Evolutionary conservation across 2,888 invertebrate species (phyloP), one percentile per base, ranked within the genome.

Genomic region (Limnephilus marmoratus): DNA sequence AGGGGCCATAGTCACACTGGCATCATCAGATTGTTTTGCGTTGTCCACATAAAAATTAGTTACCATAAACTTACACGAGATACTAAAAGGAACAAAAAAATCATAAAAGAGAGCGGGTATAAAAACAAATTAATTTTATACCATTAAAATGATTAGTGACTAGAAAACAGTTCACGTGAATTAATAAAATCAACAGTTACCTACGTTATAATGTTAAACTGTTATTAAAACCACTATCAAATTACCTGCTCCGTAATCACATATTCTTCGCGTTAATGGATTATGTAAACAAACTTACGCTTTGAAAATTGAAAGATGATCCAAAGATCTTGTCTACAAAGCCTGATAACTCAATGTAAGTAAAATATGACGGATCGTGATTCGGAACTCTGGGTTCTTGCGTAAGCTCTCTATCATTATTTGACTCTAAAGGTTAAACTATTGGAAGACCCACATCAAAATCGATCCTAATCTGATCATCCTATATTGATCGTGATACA

Each of bases 401-500:
- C 90, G 90, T 34, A 90, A 90, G 90, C 53, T 83, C 13, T 83
- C 18, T 31, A 53, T 90, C 53, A 53, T 83, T 90, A 45, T 90
- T 83, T 31, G 34, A 34, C 18, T 53, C 37, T 34, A 90, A 90
- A 90, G 90, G 90, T 90, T 83, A 90, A 90, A 49, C 34, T 82
- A 83, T 82, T 49, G 12, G 83, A 90, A 41, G 4, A 34, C 90
- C 53, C 83, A 31, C 90, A 82, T 90, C 90, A 90, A 82, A 83
- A 82, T 68, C 45, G 68, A 90, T 90, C 34, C 83, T 90, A 83
- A 90, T 90, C 90, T 45, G 83, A 90, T 45, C 15, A 90, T 90
- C 68, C 37, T 81, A 68, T 9, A n/a, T 18, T 83, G 83, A 53
- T 83, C 83, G 90, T 90, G 90, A 90, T 83, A 37, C n/a, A 31